These are phyloP conservation scores for Parazoanthus darwini DNA, from an alignment of 92 coral and sea anemone genomes.

Conservation along the genomic window DNA sequence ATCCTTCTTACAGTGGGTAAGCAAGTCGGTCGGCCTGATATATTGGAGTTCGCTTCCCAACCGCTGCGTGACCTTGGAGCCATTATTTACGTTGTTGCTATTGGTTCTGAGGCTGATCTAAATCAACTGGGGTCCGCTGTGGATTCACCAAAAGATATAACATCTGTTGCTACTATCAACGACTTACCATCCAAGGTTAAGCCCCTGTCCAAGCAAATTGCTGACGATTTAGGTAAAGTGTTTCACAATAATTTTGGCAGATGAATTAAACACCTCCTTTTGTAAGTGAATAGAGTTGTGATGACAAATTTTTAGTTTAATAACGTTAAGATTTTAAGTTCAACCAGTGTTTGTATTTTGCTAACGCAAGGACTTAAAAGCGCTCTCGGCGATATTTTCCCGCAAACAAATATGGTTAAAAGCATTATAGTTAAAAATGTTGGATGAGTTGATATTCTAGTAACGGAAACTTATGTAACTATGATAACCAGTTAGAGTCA, in stretches of 20 bases:
- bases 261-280: neutral
- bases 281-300: no score
- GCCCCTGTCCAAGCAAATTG: conserved; percentile 12
- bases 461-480: no score
- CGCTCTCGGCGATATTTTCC: no score
- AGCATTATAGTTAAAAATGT: no score
- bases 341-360: no score
- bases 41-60: conserved; percentile 44
- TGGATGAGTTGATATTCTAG: no score
- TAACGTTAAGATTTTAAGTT: no score
- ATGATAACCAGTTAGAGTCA: no score
- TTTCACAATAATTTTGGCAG: no score
- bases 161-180: conserved; percentile 3
- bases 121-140: conserved; percentile 15
- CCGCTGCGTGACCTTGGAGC: conserved; percentile 59
- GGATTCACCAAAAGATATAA: neutral
- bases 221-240: conserved; percentile 28
- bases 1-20: conserved; percentile 81
- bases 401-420: no score
- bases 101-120: conserved; percentile 32
- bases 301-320: no score
- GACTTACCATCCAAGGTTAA: conserved; percentile 28
- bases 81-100: conserved; percentile 56
- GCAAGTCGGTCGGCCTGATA: conserved; percentile 49
- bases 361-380: no score